Evolutionary conservation across 1,140 invertebrate species (phyloP).

Genomic region (Habropoda laboriosa): DNA sequence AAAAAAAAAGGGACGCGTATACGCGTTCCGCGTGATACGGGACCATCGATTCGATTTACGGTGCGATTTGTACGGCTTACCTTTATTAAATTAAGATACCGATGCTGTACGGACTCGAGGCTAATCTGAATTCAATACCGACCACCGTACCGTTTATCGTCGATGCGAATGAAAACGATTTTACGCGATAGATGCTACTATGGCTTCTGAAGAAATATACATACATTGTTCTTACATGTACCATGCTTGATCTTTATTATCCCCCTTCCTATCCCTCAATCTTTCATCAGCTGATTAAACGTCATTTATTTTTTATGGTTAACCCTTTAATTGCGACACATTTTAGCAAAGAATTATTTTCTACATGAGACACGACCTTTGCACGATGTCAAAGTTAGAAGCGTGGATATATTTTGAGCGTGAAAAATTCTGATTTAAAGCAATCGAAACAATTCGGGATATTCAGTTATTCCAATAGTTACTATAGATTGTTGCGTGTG

Average conservation of each 20-base stretch:
- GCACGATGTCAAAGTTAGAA: no score
- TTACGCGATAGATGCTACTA: slow-evolving; percentile 3
- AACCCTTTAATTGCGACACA: no score
- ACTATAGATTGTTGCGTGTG: no score
- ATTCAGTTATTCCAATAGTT: no score
- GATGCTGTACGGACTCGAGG: slow-evolving; percentile 26
- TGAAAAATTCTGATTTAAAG: no score
- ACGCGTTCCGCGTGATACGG: not conserved
- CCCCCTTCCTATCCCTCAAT: no score
- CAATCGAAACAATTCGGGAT: no score
- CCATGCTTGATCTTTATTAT: not conserved
- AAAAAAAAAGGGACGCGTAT: not conserved
- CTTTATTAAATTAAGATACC: slow-evolving; percentile 45
- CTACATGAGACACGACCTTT: no score
- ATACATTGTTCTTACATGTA: slow-evolving; percentile 16
- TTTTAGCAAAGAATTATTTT: no score
- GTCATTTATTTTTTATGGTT: no score
- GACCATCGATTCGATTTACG: slow-evolving; percentile 37
- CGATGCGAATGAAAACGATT: slow-evolving; percentile 1
- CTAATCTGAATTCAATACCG: slow-evolving; percentile 44
- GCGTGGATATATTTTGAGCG: no score
- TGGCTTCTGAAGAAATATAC: slow-evolving; percentile 27
- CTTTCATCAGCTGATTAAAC: not conserved
- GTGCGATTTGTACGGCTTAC: slow-evolving; percentile 47
- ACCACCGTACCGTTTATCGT: slow-evolving; percentile 26